phyloP scores from a whole-genome alignment of 1,140 invertebrate genomes.

The Apis florea region DNA sequence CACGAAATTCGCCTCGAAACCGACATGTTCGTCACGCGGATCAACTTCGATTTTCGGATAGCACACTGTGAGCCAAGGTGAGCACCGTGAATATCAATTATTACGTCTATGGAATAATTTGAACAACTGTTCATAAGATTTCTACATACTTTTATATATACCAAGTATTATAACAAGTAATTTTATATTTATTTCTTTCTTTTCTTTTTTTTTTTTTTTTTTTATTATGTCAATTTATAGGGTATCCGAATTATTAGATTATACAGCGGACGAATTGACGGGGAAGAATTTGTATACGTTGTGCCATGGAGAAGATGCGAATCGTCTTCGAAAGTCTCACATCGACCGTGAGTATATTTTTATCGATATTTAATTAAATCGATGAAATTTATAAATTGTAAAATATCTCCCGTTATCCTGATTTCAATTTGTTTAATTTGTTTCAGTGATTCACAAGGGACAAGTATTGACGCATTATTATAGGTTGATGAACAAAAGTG shows the following conservation, averaged over 20 bases:
- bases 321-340: conserved; percentile 95
- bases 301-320: conserved; percentile 96
- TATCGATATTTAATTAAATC: not conserved
- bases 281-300: conserved; percentile 96
- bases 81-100: conserved; percentile 63
- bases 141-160: no score
- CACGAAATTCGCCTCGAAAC: conserved; percentile 97
- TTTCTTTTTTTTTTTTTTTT: not conserved
- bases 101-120: no score
- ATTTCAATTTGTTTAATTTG: conserved; percentile 46
- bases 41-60: conserved; percentile 97
- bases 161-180: no score
- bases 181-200: not conserved
- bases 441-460: conserved; percentile 96
- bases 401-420: no score
- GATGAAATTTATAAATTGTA: no score
- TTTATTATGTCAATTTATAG: conserved; percentile 79
- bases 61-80: conserved; percentile 98
- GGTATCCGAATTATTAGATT: conserved; percentile 95
- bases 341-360: conserved; percentile 91
- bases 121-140: no score
- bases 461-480: conserved; percentile 98
- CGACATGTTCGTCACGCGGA: conserved; percentile 98
- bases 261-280: conserved; percentile 95
- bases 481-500: conserved; percentile 96